phyloP scores from a whole-genome alignment of 2,797 vertebrate genomes.

The Pseudotriccus pelzelni region DNA sequence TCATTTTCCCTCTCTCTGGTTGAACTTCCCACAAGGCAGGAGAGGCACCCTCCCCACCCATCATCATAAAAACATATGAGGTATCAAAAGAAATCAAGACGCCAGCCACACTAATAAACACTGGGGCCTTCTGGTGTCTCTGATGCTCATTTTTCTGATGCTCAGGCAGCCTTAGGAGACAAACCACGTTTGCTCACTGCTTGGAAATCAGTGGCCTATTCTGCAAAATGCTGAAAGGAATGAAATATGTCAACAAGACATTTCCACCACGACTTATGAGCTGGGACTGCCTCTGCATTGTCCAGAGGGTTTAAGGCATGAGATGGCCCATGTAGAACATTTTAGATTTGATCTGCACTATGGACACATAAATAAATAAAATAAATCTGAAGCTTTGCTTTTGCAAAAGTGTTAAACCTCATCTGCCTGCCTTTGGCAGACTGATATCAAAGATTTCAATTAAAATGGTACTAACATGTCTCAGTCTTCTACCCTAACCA shows the following conservation, averaged over 20 bases:
- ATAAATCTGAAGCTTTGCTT: not conserved
- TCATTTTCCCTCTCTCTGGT: accelerated
- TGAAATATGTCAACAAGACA: not conserved
- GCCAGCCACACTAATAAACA: not conserved
- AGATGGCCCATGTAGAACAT: not conserved
- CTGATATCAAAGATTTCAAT: not conserved
- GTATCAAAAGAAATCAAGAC: not conserved
- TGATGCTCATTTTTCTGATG: not conserved
- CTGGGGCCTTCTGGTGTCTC: not conserved
- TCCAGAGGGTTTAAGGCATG: not conserved
- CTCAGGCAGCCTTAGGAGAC: not conserved
- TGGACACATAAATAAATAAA: not conserved
- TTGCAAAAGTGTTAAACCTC: not conserved
- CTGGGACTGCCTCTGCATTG: not conserved
- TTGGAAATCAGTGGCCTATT: not conserved
- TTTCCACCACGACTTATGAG: not conserved
- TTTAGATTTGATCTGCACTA: not conserved
- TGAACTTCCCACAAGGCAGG: not conserved
- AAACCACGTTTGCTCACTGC: accelerated
- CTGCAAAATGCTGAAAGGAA: not conserved
- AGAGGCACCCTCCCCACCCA: not conserved
- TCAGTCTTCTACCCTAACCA: not conserved
- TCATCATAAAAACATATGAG: not conserved
- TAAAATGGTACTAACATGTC: not conserved
- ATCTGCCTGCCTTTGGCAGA: not conserved